Evolutionary conservation across 92 coral and sea anemone genomes (phyloP).

Genomic region (Porites lobata): DNA sequence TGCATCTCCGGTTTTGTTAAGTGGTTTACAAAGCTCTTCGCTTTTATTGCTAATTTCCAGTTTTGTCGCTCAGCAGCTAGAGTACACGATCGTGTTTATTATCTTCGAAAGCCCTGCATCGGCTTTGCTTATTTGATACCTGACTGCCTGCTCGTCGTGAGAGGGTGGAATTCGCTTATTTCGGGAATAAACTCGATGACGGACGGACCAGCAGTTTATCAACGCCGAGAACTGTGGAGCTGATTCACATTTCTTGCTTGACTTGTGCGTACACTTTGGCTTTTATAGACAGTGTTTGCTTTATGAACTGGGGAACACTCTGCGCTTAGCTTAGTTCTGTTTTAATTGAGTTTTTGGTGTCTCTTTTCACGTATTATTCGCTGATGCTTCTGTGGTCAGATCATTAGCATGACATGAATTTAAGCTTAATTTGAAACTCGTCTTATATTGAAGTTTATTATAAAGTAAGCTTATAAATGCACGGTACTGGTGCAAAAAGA

Average conservation of each 20-base stretch:
- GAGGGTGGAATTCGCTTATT: slow-evolving; percentile 22
- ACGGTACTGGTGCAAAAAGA: background rate
- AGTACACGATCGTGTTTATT: background rate
- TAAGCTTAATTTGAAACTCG: slow-evolving; percentile 25
- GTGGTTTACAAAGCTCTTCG: slow-evolving; percentile 74
- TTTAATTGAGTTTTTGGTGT: slow-evolving; percentile 24
- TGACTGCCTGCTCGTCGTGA: background rate
- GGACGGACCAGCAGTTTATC: background rate
- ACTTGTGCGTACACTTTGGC: background rate
- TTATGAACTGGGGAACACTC: background rate
- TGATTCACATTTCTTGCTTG: background rate
- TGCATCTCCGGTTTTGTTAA: slow-evolving; percentile 62
- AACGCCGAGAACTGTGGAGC: background rate
- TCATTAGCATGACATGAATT: slow-evolving; percentile 5
- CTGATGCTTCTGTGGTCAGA: slow-evolving; percentile 9
- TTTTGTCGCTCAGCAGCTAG: slow-evolving; percentile 22
- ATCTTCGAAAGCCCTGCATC: background rate
- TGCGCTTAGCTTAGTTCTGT: slow-evolving; percentile 9
- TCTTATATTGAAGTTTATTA: slow-evolving; percentile 1
- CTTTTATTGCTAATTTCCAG: slow-evolving; percentile 71
- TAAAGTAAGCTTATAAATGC: background rate
- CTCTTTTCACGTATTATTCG: background rate
- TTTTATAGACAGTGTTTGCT: background rate
- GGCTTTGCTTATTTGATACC: background rate
- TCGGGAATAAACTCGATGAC: background rate